A percentile compares a stretch with the other conserved stretches of the same genome.
phyloP scores from a whole-genome alignment of 2,113 vertebrate species.

The Xiphias gladius region DNA sequence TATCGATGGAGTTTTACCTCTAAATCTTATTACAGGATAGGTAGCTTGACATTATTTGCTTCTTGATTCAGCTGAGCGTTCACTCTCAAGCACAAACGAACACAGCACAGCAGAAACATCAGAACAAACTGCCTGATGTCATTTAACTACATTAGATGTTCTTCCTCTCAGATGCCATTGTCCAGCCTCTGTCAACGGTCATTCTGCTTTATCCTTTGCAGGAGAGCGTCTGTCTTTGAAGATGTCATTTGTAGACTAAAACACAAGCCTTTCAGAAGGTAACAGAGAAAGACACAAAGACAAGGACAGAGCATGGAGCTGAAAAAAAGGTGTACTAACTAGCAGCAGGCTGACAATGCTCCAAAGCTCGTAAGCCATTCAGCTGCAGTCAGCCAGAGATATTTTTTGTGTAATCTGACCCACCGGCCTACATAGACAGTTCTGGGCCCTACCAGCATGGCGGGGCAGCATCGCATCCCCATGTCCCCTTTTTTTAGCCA shows the following conservation, averaged over 20 bases:
- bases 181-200: conserved; percentile 33
- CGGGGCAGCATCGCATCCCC: conserved; percentile 41
- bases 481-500: conserved; percentile 65
- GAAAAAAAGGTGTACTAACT: conserved; percentile 15
- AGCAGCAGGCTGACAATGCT: conserved; percentile 49
- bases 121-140: not conserved
- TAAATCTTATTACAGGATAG: conserved; percentile 25
- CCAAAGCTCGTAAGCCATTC: conserved; percentile 53
- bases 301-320: not conserved
- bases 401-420: conserved; percentile 76
- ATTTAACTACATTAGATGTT: conserved; percentile 38
- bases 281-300: not conserved
- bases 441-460: conserved; percentile 59
- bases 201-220: conserved; percentile 23
- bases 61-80: conserved; percentile 21
- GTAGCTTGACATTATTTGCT: not conserved
- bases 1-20: conserved; percentile 11
- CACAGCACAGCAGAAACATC: conserved; percentile 3
- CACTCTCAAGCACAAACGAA: not conserved
- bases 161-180: conserved; percentile 15
- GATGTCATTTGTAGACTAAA: conserved; percentile 21
- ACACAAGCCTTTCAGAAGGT: conserved; percentile 16
- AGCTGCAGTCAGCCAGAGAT: conserved; percentile 65
- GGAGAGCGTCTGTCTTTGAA: conserved; percentile 14
- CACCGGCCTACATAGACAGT: conserved; percentile 61